phyloP scores from a whole-genome alignment of 2,888 invertebrate genomes.

The Clepsis dumicolana region DNA sequence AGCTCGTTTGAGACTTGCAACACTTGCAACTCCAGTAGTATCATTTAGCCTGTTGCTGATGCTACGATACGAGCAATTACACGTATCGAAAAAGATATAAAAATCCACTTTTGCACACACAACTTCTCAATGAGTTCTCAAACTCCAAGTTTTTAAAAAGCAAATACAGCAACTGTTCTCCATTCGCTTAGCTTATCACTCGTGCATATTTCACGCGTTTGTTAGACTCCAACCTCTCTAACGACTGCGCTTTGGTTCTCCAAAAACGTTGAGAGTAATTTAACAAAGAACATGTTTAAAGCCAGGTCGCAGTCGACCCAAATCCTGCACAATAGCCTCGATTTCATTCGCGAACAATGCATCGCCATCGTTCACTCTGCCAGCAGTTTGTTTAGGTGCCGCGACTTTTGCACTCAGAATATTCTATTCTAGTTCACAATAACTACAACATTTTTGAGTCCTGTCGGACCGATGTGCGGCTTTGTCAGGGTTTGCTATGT shows the following conservation, averaged over 20 bases:
- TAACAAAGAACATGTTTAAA: conserved; percentile 53
- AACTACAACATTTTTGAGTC: conserved; percentile 49
- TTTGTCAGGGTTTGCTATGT: not conserved
- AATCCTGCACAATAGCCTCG: conserved; percentile 68
- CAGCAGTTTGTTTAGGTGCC: conserved; percentile 68
- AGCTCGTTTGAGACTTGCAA: too few species aligned
- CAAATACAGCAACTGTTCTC: not conserved
- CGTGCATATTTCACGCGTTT: not conserved
- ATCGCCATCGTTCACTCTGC: conserved; percentile 63
- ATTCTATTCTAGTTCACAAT: conserved; percentile 46
- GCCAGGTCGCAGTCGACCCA: conserved; percentile 71
- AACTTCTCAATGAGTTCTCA: not conserved
- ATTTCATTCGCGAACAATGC: conserved; percentile 73
- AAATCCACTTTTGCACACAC: not conserved
- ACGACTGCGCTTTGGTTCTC: conserved; percentile 23
- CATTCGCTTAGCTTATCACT: not conserved
- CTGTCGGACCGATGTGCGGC: conserved; percentile 43
- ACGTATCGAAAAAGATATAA: not conserved
- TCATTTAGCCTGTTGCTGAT: not conserved
- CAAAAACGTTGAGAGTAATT: conserved; percentile 18
- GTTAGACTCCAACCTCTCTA: not conserved
- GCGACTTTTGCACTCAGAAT: conserved; percentile 57
- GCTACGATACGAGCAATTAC: not conserved
- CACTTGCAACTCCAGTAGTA: not conserved
- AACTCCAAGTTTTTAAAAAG: not conserved